Evolutionary conservation across 2,888 invertebrate genomes (phyloP), one percentile per base, ranked within the genome.

Genomic region (Terebella lapidaria): DNA sequence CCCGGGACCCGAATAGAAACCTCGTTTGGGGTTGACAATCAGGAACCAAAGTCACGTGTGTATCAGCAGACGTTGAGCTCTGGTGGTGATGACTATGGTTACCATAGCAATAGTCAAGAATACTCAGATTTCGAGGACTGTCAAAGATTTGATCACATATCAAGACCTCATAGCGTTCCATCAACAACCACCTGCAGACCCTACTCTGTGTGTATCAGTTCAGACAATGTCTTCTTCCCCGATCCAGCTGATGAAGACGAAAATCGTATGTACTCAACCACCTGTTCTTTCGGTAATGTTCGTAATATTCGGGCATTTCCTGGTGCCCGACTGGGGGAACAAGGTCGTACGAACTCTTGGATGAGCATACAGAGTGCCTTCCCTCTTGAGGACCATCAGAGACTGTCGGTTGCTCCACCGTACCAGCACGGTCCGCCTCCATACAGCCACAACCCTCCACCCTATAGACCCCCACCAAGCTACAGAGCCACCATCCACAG

Each of bases 381-480:
- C 24, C 49, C 15, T 15, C 49, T 20, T 15, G 49, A 49, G 5
- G 10, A 49, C 24, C 22, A n/a, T 22, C 49, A 49, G n/a, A 5
- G 49, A 5, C 24, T 49, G 18, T 5, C 5, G 18, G 22, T 5
- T 24, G 5, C 24, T 10, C 5, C 18, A 5, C 49, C 10, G 5
- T 35, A 35, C 42, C n/a, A 35, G 10, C 22, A 15, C 15, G 5
- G n/a, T 22, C 22, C 49, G 18, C 22, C 49, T 22, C 22, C 49
- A n/a, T n/a, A 10, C 24, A n/a, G n/a, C 24, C 18, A 49, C n/a
- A 18, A 51, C 4, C 65, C 65, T 22, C 64, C 65, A 15, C 62
- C 62, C 4, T 65, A 65, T 47, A 47, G 56, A 5, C 59, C 65
- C 2, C 65, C 65, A 5, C 65, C 65, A 2, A 63, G 60, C 54